These are phyloP conservation scores for Bathynomus jamesi DNA, from an alignment of 1,140 invertebrate species.

Conservation along the genomic window DNA sequence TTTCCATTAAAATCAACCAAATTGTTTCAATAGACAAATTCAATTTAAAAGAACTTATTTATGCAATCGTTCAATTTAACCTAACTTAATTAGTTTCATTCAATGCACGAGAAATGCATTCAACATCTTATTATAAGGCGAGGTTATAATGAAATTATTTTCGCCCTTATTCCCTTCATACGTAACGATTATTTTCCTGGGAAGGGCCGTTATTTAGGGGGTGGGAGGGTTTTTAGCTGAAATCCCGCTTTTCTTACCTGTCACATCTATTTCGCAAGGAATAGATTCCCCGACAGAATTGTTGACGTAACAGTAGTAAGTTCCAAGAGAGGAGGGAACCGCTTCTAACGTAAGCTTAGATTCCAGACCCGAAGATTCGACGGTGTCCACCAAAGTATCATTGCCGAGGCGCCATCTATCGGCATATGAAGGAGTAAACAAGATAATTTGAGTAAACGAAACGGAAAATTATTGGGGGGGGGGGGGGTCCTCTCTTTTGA, in stretches of 20 bases:
- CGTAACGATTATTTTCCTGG: no score
- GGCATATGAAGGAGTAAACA: neutral
- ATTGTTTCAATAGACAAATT: no score
- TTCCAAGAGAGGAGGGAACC: conserved; percentile 59
- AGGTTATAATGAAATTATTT: no score
- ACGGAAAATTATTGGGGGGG: no score
- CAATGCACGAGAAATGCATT: no score
- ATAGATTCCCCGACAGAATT: conserved; percentile 67
- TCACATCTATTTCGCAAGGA: conserved; percentile 68
- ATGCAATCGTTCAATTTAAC: no score
- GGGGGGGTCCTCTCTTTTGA: no score
- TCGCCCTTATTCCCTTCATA: no score
- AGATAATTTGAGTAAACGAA: neutral
- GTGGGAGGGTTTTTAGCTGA: neutral
- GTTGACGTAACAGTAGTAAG: conserved; percentile 73
- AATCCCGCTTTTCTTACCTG: conserved; percentile 50
- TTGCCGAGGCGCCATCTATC: conserved; percentile 67
- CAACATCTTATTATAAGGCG: no score
- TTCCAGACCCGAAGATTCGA: conserved; percentile 34
- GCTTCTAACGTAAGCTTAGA: conserved; percentile 32
- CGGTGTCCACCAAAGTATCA: conserved; percentile 61
- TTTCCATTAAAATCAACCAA: no score
- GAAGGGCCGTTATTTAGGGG: neutral
- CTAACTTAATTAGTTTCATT: no score
- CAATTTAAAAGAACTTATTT: no score